Base-by-base conservation (phyloP, 2,797 vertebrate genomes). In the Enteromius mattozi region DNA sequence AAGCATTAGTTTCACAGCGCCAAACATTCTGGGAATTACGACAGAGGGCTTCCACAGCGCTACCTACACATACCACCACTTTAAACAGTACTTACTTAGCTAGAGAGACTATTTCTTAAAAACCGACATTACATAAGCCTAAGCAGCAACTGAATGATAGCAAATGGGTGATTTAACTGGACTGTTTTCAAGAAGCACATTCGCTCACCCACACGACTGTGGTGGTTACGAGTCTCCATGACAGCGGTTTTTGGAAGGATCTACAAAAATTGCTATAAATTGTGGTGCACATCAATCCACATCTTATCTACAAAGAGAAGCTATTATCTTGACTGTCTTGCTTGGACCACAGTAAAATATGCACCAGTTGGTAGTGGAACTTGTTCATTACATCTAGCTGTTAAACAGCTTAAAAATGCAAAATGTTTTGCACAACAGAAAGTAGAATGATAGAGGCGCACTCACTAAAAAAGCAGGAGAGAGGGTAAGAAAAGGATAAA, bases 21-120 rank as follows among this genome's bases (percentile, higher is more conserved):
- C 47, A 56, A 54, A 49, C n/a, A 83, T 21, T 83, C 65, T 59
- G 49, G 51, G 82, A 70, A 84, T 70, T 56, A 68, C 24, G 9
- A 83, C 10, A 69, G 37, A 14, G 49, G 59, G 40, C 21, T 82
- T 63, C 54, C 17, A 70, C 27, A 61, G 51, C 14, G 19, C 51
- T n/a, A 74, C 42, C 56, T 49, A 45, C 24, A 49, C 24, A 78
- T 17, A 33, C 2, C 54, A 14, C 13, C 14, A 49, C 33, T 59
- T 42, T 19, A 24, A 9, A n/a, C 54, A 21, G 40, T 6, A 45
- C 63, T 21, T 27, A 35, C 49, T 54, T 75, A 33, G 27, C 47
- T 17, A 71, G 10, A 17, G 1, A 51, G 1, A 51, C 3, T 0
- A 33, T 33, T 33, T 79, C 5, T 70, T 59, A 42, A 45, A 81